Evolutionary conservation across 2,888 invertebrate genomes (phyloP).

Genomic region (Pteria penguin): DNA sequence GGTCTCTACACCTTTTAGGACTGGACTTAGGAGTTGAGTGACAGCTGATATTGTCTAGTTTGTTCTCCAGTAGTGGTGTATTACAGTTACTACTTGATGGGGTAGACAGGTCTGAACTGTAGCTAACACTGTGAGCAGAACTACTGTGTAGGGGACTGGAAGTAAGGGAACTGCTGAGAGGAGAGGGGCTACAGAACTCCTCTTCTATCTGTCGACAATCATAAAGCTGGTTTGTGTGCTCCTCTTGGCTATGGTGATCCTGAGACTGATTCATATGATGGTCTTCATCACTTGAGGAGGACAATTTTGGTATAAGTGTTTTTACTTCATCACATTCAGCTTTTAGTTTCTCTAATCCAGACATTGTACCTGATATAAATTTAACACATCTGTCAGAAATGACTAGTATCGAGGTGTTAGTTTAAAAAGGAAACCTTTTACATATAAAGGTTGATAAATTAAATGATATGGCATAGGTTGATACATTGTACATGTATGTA

Average conservation of each 20-base stretch:
- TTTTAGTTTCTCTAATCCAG: constrained; percentile 69
- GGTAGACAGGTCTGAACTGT: constrained; percentile 11
- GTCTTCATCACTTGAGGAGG: constrained; percentile 57
- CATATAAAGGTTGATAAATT: no score
- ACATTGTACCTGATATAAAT: background rate
- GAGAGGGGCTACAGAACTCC: constrained; percentile 19
- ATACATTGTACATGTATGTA: no score
- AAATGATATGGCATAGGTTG: no score
- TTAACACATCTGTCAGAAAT: no score
- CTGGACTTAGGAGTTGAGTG: background rate
- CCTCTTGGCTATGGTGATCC: background rate
- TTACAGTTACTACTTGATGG: background rate
- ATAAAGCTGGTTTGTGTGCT: constrained; percentile 4
- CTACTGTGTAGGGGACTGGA: constrained; percentile 48
- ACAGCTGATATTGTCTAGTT: background rate
- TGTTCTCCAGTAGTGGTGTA: background rate
- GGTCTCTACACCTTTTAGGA: background rate
- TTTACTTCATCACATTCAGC: constrained; percentile 76
- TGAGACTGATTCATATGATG: constrained; percentile 14
- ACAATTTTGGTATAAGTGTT: constrained; percentile 70
- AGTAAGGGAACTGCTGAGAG: constrained; percentile 1
- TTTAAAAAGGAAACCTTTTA: no score
- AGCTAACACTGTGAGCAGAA: background rate
- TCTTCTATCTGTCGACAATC: background rate
- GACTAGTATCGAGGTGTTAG: no score